Evolutionary conservation across 2,797 vertebrate species (phyloP), one percentile per base, ranked within the genome.

Genomic region (Naso thynnoides): DNA sequence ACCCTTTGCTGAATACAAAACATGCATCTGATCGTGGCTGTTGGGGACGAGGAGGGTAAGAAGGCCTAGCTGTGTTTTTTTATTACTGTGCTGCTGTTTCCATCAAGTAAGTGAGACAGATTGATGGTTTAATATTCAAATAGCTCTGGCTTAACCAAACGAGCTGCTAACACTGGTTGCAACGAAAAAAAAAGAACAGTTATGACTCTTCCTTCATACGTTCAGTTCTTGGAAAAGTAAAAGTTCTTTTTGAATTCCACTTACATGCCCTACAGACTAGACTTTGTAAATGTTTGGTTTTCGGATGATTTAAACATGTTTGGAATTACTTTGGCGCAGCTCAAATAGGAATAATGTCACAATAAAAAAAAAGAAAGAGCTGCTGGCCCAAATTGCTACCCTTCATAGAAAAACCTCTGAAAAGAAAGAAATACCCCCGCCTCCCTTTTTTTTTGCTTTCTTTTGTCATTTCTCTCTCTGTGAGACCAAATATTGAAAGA

Each of bases 1-100:
- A 90, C 85, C 77, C 78, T 89, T 79, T 67, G 70, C 78, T 77
- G 82, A 84, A 87, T 89, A 79, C 72, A 83, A 78, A 91, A 78
- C 70, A 62, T 62, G 70, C 56, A 73, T 85, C 65, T 76, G 72
- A 71, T 73, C 49, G 59, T 31, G 27, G 52, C 21, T 48, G 45
- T 33, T 45, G 53, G 49, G 11, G 33, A 44, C 60, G 26, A 23
- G 8, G 1, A 11, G 31, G 50, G 13, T 52, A 36, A 70, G 42
- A 49, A 27, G 13, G 26, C 21, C 31, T 9, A 21, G 31, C 48
- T 55, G 31, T 69, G 14, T 36, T 72, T 64, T 36, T 55, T 77
- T 52, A 33, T 57, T 10, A 48, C 13, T 49, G 18, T 54, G 31
- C 27, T 70, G n/a, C 14, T 18, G 21, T 55, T 42, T 42, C 33